Evolutionary conservation across 2,797 vertebrate genomes (phyloP), one percentile per base, ranked within the genome.

Genomic region (Loris lydekkerianus): DNA sequence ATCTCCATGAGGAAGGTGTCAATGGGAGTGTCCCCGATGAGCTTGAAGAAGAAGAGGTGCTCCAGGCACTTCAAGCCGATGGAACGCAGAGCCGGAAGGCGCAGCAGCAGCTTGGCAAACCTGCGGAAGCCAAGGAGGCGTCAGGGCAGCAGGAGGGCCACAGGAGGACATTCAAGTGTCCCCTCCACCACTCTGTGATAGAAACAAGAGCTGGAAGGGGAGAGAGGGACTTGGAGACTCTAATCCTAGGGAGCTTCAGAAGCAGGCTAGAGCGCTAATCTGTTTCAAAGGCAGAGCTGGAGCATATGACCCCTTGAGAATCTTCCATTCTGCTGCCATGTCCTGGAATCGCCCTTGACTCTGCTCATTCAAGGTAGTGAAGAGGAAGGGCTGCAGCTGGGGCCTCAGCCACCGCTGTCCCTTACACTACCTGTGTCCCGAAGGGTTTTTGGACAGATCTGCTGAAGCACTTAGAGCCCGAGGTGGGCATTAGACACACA

Each of bases 1-100:
- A 99, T 99, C 98, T 99, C 99, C 99, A 99, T 99, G 89, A 99
- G 99, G 96, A 99, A 99, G 91, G 99, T 99, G 99, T 99, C 99
- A 0, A 99, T 99, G 53, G 99, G 99, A 2, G 99, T 99, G 98
- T 99, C 99, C 23, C 99, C 99, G 1, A 99, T 99, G 82, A 99
- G 98, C 98, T 99, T 99, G 98, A 99, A 99, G 99, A 99, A 99
- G 98, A 99, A 99, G 63, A 99, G 99, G 98, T 99, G 99, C 98
- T 99, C 99, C 97, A 99, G 98, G 98, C 99, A 99, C 95, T 99
- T 99, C 92, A 99, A 98, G 95, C 99, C 99, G 0, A 99, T 99
- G 97, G 99, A 99, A 88, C 99, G 99, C 95, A 99, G 98, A 0
- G 99, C 99, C 0, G 99, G 99, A 73, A 99, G 99, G 78, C 99